Conservation (phyloP, 2,888 invertebrate genomes). For the Leucoptera coffeella region DNA sequence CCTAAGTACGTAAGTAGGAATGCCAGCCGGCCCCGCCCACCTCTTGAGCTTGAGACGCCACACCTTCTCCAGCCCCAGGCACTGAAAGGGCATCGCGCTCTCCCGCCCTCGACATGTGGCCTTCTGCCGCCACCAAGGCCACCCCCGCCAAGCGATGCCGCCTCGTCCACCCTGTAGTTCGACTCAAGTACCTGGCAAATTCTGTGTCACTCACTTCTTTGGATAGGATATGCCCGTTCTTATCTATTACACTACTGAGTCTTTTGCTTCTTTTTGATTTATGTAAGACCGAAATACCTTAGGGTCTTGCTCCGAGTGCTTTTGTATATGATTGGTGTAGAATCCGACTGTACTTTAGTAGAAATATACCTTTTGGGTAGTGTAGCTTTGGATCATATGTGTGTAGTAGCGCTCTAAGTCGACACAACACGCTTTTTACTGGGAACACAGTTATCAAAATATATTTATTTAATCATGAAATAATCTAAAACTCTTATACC, state of each 20-base stretch:
- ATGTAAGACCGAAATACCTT: constrained; percentile 5
- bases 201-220: constrained; percentile 2
- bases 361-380: no score
- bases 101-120: no score
- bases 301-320: no score
- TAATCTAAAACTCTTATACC: no score
- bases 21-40: no score
- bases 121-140: no score
- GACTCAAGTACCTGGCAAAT: constrained; percentile 4
- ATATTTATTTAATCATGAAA: background rate
- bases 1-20: constrained; percentile 5
- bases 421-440: background rate
- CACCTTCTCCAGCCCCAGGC: constrained; percentile 1
- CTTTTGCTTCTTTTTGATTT: constrained; percentile 1
- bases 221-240: constrained; percentile 1
- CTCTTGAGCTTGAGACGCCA: no score
- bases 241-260: constrained; percentile 1
- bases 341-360: no score
- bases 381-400: no score
- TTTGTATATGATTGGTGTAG: no score
- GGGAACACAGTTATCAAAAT: background rate
- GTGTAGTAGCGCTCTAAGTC: background rate
- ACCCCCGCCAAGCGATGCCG: background rate
- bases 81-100: background rate
- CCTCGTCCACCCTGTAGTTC: constrained; percentile 2